These are phyloP conservation scores for Polydrusus pterygomalis DNA, from an alignment of 2,888 invertebrate genomes.

Conservation along the genomic window DNA sequence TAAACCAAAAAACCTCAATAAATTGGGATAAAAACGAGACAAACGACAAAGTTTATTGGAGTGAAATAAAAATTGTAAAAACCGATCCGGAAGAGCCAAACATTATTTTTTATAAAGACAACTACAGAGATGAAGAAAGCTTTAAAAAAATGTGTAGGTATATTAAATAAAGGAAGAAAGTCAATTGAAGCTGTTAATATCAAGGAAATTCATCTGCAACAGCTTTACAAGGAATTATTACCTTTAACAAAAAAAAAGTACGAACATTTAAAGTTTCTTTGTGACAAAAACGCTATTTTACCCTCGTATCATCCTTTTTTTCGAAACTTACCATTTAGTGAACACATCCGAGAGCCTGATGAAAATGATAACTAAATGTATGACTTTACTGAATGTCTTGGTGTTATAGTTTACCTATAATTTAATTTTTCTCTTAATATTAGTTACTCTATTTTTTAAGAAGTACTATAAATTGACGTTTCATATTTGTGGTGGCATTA, in stretches of 20 bases:
- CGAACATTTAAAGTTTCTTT: slow-evolving; percentile 26
- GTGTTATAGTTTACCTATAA: too few species aligned
- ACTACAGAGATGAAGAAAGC: slow-evolving; percentile 21
- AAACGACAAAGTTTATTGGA: slow-evolving; percentile 40
- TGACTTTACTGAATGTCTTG: neutral
- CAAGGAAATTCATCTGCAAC: slow-evolving; percentile 17
- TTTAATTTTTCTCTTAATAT: too few species aligned
- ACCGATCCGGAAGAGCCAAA: slow-evolving; percentile 22
- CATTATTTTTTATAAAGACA: slow-evolving; percentile 13
- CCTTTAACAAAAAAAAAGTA: slow-evolving; percentile 26
- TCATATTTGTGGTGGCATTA: too few species aligned
- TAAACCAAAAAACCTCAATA: slow-evolving; percentile 31
- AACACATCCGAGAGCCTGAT: slow-evolving; percentile 18
- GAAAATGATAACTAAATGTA: slow-evolving; percentile 14
- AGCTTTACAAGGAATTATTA: slow-evolving; percentile 17
- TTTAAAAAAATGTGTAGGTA: slow-evolving; percentile 21
- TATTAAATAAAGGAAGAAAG: slow-evolving; percentile 31
- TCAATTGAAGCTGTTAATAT: slow-evolving; percentile 17
- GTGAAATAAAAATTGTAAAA: slow-evolving; percentile 36
- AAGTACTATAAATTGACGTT: too few species aligned
- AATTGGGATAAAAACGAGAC: slow-evolving; percentile 47
- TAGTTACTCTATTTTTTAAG: too few species aligned
- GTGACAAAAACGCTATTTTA: slow-evolving; percentile 6
- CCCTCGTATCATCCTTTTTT: slow-evolving; percentile 21
- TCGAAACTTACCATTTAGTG: slow-evolving; percentile 27